phyloP scores from a whole-genome alignment of 2,113 vertebrate genomes.

The Phalacrocorax pelagicus region DNA sequence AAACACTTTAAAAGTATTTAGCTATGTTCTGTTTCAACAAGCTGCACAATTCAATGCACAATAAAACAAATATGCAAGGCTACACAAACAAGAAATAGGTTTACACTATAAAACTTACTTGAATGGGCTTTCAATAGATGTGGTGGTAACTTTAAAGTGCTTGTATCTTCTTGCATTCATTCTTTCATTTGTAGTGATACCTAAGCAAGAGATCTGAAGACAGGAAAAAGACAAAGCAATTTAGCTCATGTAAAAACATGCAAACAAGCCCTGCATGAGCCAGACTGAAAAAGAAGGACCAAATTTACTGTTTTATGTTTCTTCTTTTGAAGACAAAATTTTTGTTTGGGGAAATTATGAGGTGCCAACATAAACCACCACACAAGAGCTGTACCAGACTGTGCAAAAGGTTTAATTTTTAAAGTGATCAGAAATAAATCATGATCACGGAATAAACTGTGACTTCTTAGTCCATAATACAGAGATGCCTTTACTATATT shows the following conservation, averaged over 20 bases:
- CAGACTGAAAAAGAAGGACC: not conserved
- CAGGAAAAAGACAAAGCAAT: not conserved
- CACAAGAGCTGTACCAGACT: not conserved
- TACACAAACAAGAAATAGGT: not conserved
- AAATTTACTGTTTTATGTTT: not conserved
- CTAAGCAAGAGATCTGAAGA: conserved; percentile 92
- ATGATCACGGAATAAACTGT: not conserved
- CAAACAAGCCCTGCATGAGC: not conserved
- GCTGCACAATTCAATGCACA: not conserved
- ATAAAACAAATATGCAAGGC: not conserved
- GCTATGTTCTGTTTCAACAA: not conserved
- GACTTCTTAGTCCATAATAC: not conserved
- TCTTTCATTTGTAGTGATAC: conserved; percentile 98
- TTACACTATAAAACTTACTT: conserved; percentile 81
- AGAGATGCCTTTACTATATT: not conserved
- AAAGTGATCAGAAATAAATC: not conserved
- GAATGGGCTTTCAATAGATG: conserved; percentile 99
- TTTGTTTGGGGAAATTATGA: not conserved
- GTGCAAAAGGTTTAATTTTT: not conserved
- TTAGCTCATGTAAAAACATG: not conserved
- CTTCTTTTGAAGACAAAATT: not conserved
- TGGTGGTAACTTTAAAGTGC: conserved; percentile 99
- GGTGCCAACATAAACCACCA: not conserved
- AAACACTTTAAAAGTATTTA: not conserved
- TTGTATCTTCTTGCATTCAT: conserved; percentile 99